Evolutionary conservation across 2,797 vertebrate genomes (phyloP), one percentile per base, ranked within the genome.

Genomic region (Galaxias olidus): DNA sequence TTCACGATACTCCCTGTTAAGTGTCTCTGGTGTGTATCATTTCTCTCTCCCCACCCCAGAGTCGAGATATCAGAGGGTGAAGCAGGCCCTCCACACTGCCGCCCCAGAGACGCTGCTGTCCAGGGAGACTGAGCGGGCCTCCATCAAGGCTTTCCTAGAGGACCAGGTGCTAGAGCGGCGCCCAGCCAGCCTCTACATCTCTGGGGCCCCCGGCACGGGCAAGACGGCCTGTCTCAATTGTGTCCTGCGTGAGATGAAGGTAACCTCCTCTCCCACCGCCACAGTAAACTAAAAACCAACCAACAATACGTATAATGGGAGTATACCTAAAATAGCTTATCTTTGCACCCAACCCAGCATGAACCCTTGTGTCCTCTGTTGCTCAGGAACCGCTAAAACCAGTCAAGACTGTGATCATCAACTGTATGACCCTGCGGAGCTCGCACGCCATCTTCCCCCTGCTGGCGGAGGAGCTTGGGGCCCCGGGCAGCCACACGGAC

Each of bases 171-270:
- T 90, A 54, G 86, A 45, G 8, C 71, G 47, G 0, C 85, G 65
- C 7, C 92, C 96, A 0, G 92, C 95, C 68, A 97, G 96, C 76
- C 94, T 99, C 62, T 99, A 99, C 72, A 89, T 98, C 78, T 98
- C 96, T 0, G 97, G 97, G 8, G 92, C 96, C 0, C 97, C 97
- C 0, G 97, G 97, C 0, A 98, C 96, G 0, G 97, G 97, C 45
- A 98, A 99, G 89, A 98, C 95, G 0, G 97, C 95, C 52, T 98
- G 95, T 51, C 68, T 99, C 72, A 94, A 87, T 89, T 91, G 92
- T 1, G 84, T 95, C 17, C 92, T 99, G 61, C 90, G 93, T 0
- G 94, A 96, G 65, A 88, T 93, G 83, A 84, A 92, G 95, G 96
- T 96, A 69, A 52, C 71, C 48, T 42, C 14, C 15, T 49, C 47